phyloP scores from a whole-genome alignment of 2,888 invertebrate species.

The Hofmannophila pseudospretella region DNA sequence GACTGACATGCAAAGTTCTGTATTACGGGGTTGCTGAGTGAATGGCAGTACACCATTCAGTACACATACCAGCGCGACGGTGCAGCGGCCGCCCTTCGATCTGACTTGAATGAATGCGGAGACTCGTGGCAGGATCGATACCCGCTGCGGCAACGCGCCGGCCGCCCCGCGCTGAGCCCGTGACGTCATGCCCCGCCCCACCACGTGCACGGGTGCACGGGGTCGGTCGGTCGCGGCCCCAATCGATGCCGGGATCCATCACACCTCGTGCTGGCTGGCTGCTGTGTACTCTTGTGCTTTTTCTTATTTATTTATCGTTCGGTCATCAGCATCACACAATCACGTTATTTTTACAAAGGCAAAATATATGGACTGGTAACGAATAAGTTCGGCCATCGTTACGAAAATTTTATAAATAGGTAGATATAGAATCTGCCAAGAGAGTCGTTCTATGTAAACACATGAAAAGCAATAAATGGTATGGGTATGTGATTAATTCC shows the following conservation, averaged over 20 bases:
- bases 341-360: too few species aligned
- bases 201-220: conserved; percentile 27
- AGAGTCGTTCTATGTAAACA: too few species aligned
- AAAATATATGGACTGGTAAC: too few species aligned
- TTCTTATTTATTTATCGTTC: too few species aligned
- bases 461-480: too few species aligned
- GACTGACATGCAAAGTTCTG: too few species aligned
- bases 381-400: too few species aligned
- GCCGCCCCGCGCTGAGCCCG: conserved; percentile 24
- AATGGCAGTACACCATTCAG: conserved; percentile 27
- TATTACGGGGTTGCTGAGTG: conserved; percentile 14
- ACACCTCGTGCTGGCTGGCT: too few species aligned
- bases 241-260: conserved; percentile 33
- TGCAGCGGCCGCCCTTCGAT: conserved; percentile 28
- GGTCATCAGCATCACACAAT: too few species aligned
- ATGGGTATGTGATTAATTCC: too few species aligned
- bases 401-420: too few species aligned
- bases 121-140: conserved; percentile 27
- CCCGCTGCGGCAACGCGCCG: conserved; percentile 34
- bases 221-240: conserved; percentile 23
- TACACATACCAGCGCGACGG: conserved; percentile 17
- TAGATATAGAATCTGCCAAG: too few species aligned
- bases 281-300: not conserved
- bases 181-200: conserved; percentile 37
- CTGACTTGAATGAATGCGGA: conserved; percentile 38